A percentile compares a stretch with the other conserved stretches of the same genome.
phyloP scores from a whole-genome alignment of 2,113 vertebrate species.

The Piaya cayana region DNA sequence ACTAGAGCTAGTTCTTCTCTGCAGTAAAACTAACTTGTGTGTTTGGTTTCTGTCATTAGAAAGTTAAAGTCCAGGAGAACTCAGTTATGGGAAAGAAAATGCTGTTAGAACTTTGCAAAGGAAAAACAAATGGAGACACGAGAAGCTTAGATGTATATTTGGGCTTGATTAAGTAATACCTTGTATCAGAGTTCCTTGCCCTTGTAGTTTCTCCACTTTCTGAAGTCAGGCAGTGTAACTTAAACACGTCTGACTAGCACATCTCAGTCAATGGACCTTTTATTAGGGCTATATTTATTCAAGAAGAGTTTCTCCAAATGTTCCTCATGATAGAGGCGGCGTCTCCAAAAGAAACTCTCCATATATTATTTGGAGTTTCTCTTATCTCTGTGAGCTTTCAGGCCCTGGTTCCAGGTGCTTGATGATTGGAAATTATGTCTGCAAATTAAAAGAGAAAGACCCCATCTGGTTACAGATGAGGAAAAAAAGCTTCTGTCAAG shows the following conservation, averaged over 20 bases:
- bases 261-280: slow-evolving; percentile 12
- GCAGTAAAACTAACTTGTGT: neutral
- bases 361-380: neutral
- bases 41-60: slow-evolving; percentile 67
- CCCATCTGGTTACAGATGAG: neutral
- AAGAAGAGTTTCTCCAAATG: neutral
- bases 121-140: slow-evolving; percentile 54
- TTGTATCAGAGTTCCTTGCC: neutral
- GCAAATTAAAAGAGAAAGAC: slow-evolving; percentile 14
- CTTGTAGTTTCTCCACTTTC: slow-evolving; percentile 28
- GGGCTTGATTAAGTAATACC: slow-evolving; percentile 23
- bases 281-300: slow-evolving; percentile 1
- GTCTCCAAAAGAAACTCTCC: neutral
- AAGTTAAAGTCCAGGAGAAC: slow-evolving; percentile 48
- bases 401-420: neutral
- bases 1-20: slow-evolving; percentile 11
- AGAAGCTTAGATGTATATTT: slow-evolving; percentile 26
- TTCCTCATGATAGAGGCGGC: neutral
- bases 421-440: neutral
- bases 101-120: slow-evolving; percentile 16
- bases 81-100: slow-evolving; percentile 43
- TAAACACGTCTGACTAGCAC: neutral
- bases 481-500: slow-evolving; percentile 5
- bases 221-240: neutral
- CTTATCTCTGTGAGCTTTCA: neutral